Evolutionary conservation across 1,140 invertebrate genomes (phyloP).

Genomic region (Saxidomus purpurata): DNA sequence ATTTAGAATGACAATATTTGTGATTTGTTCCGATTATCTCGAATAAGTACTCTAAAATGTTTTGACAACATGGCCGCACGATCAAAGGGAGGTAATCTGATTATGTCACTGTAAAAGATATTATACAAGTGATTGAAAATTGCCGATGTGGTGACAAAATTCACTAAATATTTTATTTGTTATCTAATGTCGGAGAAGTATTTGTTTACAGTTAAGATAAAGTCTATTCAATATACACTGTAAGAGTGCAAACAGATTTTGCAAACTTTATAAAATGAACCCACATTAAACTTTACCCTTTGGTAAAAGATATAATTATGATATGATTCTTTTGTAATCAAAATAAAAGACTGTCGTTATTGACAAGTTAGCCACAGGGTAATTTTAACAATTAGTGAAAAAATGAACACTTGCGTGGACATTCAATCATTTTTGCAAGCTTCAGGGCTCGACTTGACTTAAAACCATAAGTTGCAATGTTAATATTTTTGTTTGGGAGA

Average conservation of each 20-base stretch:
- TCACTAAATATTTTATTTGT: too few species aligned
- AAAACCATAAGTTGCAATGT: slow-evolving; percentile 15
- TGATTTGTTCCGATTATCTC: not conserved
- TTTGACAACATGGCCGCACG: not conserved
- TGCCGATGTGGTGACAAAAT: too few species aligned
- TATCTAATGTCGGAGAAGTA: too few species aligned
- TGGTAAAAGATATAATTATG: slow-evolving; percentile 5
- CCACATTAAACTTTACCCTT: not conserved
- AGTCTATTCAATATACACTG: too few species aligned
- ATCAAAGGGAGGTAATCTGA: slow-evolving; percentile 30
- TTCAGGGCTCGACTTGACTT: not conserved
- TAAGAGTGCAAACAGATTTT: not conserved
- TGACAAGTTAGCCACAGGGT: slow-evolving; percentile 21
- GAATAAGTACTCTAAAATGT: slow-evolving; percentile 1
- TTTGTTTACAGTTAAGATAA: too few species aligned
- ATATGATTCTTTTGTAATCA: not conserved
- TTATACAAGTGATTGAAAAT: not conserved
- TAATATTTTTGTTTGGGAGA: slow-evolving; percentile 23
- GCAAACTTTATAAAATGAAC: not conserved
- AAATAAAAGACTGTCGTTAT: not conserved
- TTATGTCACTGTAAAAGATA: not conserved
- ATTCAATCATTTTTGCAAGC: slow-evolving; percentile 39
- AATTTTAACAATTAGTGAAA: slow-evolving; percentile 49
- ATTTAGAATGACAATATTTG: slow-evolving; percentile 18
- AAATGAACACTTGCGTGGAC: slow-evolving; percentile 5